A percentile compares a stretch with the other conserved stretches of the same genome.
phyloP scores from a whole-genome alignment of 2,113 vertebrate species.

The Poeciliopsis turrubarensis region DNA sequence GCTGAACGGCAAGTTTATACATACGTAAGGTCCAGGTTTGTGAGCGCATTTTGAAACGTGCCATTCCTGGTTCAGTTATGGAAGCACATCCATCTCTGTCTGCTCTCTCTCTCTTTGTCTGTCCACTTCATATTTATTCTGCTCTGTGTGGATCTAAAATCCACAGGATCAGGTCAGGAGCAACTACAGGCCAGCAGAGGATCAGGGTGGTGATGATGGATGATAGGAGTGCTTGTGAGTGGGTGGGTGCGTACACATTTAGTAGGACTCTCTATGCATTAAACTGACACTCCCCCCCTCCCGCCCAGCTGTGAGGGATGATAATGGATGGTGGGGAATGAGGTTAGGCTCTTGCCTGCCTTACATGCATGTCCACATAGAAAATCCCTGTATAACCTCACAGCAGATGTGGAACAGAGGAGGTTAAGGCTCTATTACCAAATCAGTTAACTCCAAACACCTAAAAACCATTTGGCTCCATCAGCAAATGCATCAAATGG shows the following conservation, averaged over 20 bases:
- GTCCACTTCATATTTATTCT: conserved; percentile 35
- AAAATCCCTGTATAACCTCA: conserved; percentile 6
- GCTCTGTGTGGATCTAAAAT: conserved; percentile 26
- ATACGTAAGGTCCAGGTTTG: neutral
- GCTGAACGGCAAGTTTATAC: neutral
- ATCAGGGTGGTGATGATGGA: conserved; percentile 58
- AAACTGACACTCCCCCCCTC: conserved; percentile 39
- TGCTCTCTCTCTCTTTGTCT: conserved; percentile 10
- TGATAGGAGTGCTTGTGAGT: conserved; percentile 15
- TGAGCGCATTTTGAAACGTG: neutral
- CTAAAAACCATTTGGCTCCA: conserved; percentile 56
- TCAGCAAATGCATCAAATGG: conserved; percentile 58
- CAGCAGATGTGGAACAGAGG: conserved; percentile 8
- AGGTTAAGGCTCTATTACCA: conserved; percentile 40
- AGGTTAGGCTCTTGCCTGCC: conserved; percentile 51
- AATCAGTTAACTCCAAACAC: conserved; percentile 41
- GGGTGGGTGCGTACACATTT: conserved; percentile 36
- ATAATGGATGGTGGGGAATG: conserved; percentile 40
- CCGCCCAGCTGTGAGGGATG: conserved; percentile 34
- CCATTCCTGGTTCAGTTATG: neutral
- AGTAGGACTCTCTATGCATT: conserved; percentile 53
- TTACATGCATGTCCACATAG: conserved; percentile 6
- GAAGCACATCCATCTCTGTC: conserved; percentile 7
- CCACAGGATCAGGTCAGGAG: conserved; percentile 47
- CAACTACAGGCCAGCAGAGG: conserved; percentile 47